Percentiles rank a stretch among this genome's conserved stretches.
phyloP scores from a whole-genome alignment of 2,797 vertebrate species.

The Acipenser oxyrinchus region DNA sequence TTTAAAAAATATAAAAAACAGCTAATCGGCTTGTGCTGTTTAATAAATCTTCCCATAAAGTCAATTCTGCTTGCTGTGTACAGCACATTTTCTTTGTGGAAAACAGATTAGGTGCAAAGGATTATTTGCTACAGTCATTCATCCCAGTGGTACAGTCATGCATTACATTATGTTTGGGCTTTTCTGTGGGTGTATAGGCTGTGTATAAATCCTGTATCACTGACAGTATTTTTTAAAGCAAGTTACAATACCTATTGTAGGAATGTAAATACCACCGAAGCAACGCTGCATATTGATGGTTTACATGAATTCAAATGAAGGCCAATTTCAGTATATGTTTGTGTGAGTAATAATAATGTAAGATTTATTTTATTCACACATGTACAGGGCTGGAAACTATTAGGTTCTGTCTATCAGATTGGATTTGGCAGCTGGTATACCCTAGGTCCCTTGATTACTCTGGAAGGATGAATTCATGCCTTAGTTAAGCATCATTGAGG shows the following conservation, averaged over 20 bases:
- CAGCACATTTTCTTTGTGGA: background rate
- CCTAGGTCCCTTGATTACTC: no score
- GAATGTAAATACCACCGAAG: background rate
- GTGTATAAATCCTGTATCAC: conserved; percentile 7
- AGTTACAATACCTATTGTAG: background rate
- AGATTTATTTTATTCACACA: no score
- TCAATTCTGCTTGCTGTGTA: conserved; percentile 3
- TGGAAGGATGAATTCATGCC: no score
- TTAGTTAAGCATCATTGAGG: no score
- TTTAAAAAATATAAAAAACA: background rate
- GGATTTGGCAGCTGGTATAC: no score
- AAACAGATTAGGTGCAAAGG: conserved; percentile 10
- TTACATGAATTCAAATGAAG: no score
- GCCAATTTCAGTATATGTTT: no score
- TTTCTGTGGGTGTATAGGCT: background rate
- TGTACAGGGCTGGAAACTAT: no score
- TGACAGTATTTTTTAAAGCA: background rate
- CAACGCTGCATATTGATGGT: no score
- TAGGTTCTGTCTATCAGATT: no score
- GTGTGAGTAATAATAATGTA: no score
- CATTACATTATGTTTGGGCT: background rate
- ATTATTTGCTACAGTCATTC: conserved; percentile 21
- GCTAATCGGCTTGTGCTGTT: conserved; percentile 2
- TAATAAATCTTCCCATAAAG: conserved; percentile 7
- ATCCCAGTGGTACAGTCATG: conserved; percentile 8